A percentile compares a stretch with the other conserved stretches of the same genome.
Conservation (phyloP, 2,888 invertebrate genomes). For the Metellina segmentata region DNA sequence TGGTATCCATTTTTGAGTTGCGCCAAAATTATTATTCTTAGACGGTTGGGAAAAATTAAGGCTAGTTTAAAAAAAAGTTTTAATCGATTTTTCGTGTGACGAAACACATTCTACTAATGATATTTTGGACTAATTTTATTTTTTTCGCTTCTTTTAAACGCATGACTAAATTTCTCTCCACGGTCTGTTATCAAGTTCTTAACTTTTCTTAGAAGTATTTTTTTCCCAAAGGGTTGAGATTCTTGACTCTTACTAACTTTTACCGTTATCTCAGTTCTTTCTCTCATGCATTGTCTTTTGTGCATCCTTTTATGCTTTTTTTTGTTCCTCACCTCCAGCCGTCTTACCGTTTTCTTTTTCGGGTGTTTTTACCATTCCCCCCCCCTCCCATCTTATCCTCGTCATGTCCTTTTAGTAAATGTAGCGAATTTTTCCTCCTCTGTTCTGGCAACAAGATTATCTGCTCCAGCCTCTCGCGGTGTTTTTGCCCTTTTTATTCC, state of each 20-base stretch:
- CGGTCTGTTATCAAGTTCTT: conserved; percentile 22
- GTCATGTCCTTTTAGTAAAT: conserved; percentile 25
- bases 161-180: conserved; percentile 18
- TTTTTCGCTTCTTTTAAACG: neutral
- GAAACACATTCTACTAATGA: conserved; percentile 14
- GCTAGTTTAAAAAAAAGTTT: neutral
- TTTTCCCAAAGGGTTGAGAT: neutral
- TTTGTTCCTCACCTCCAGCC: neutral
- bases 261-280: conserved; percentile 2
- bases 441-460: conserved; percentile 51
- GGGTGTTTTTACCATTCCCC: neutral
- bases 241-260: neutral
- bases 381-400: conserved; percentile 24
- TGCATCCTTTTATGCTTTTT: neutral
- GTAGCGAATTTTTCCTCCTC: conserved; percentile 34
- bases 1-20: neutral
- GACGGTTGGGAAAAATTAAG: neutral
- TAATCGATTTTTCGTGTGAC: neutral
- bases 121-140: neutral
- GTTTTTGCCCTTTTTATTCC: conserved; percentile 11
- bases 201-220: neutral
- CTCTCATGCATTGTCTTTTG: conserved; percentile 26
- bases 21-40: neutral
- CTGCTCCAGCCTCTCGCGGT: conserved; percentile 6
- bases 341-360: neutral